phyloP scores from a whole-genome alignment of 35 echinoderm and acorn worm genomes.

The Heliocidaris tuberculata region DNA sequence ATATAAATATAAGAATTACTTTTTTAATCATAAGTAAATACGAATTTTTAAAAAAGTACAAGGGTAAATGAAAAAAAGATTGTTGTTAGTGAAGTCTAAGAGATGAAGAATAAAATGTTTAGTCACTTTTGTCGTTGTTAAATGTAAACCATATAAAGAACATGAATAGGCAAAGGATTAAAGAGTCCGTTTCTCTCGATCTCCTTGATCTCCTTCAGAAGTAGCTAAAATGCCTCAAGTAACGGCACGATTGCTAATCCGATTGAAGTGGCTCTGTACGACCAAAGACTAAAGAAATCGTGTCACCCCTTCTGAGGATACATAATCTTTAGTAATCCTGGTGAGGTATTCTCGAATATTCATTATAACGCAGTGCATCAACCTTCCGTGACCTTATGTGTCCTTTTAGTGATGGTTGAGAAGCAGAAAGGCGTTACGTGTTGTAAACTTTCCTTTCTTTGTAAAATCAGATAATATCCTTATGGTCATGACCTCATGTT shows the following conservation, averaged over 20 bases:
- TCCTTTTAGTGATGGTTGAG: not conserved
- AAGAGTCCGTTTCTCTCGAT: not conserved
- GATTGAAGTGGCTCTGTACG: not conserved
- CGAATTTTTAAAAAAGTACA: not conserved
- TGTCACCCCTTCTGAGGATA: not conserved
- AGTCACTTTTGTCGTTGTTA: not conserved
- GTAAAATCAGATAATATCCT: too few relatives aligned
- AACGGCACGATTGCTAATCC: not conserved
- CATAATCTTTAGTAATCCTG: not conserved
- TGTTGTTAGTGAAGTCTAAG: not conserved
- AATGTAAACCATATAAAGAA: not conserved
- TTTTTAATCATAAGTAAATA: too few relatives aligned
- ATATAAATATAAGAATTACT: not conserved
- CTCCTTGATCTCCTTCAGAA: not conserved
- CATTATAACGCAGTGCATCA: not conserved
- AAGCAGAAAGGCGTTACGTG: too few relatives aligned
- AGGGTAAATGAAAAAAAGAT: not conserved
- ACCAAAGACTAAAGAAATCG: not conserved
- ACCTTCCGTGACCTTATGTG: not conserved
- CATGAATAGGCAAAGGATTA: not conserved
- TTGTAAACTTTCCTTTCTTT: too few relatives aligned
- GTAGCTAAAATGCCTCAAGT: slow-evolving; percentile 9
- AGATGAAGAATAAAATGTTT: not conserved
- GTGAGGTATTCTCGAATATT: not conserved
- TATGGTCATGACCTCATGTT: too few relatives aligned